These are phyloP conservation scores for Columbina picui DNA, from an alignment of 2,113 vertebrate genomes.

Conservation along the genomic window DNA sequence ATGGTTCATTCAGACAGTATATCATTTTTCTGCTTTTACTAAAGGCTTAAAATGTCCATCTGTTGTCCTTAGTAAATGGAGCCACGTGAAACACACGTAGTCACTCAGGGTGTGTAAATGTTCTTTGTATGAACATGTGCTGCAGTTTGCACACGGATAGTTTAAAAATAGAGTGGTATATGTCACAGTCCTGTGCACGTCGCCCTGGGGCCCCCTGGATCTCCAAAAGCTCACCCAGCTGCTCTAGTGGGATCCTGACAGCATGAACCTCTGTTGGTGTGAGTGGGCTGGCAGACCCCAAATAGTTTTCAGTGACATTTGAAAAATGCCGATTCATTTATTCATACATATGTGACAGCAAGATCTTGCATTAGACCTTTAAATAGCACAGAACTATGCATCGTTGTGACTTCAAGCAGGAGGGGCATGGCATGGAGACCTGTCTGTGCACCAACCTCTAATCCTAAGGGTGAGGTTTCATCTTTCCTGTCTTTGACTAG, in stretches of 20 bases:
- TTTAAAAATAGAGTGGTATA: background rate
- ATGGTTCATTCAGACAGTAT: background rate
- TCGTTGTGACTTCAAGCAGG: background rate
- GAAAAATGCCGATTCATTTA: background rate
- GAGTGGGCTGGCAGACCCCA: background rate
- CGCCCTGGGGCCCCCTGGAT: background rate
- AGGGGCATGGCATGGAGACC: fast-evolving
- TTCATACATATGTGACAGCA: fast-evolving
- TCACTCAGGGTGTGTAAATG: background rate
- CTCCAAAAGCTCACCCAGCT: background rate
- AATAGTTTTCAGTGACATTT: background rate
- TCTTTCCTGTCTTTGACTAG: background rate
- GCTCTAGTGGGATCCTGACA: background rate
- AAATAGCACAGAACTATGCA: background rate
- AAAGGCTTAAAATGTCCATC: conserved; percentile 41
- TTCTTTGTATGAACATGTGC: background rate
- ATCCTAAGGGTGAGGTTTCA: background rate
- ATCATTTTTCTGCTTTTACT: conserved; percentile 49
- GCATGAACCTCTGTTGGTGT: background rate
- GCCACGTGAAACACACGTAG: background rate
- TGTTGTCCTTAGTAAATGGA: conserved; percentile 39
- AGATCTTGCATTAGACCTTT: background rate
- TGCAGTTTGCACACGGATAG: background rate
- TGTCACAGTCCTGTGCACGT: background rate
- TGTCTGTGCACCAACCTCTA: background rate